Evolutionary conservation across 2,113 vertebrate genomes (phyloP).

Genomic region (Paralichthys olivaceus): DNA sequence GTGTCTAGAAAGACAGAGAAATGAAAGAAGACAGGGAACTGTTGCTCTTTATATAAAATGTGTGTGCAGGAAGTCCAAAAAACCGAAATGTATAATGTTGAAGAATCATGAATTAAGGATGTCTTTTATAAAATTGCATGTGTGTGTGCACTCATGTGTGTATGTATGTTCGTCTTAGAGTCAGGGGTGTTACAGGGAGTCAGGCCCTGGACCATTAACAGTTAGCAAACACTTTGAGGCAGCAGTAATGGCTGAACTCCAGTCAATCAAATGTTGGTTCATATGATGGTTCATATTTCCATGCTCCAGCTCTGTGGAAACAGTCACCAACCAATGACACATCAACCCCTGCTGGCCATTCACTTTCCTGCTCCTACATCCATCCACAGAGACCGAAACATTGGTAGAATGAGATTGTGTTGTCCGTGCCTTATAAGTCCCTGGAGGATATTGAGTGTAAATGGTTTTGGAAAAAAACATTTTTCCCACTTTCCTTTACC

Average conservation of each 20-base stretch:
- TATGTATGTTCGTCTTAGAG: constrained; percentile 7
- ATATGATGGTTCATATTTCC: constrained; percentile 11
- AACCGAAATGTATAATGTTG: background rate
- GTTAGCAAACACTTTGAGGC: constrained; percentile 19
- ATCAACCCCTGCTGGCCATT: constrained; percentile 69
- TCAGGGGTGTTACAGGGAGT: constrained; percentile 6
- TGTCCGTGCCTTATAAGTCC: constrained; percentile 7
- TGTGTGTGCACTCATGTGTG: constrained; percentile 1
- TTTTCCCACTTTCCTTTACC: constrained; percentile 34
- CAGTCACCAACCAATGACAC: constrained; percentile 18
- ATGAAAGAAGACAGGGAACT: background rate
- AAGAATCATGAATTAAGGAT: too few species aligned
- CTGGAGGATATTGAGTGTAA: constrained; percentile 16
- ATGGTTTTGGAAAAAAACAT: background rate
- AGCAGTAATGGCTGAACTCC: background rate
- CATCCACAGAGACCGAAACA: background rate
- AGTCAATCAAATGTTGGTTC: constrained; percentile 11
- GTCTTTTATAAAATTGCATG: too few species aligned
- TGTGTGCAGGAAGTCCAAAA: background rate
- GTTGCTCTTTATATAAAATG: background rate
- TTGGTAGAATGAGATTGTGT: background rate
- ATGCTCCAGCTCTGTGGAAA: background rate
- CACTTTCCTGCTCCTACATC: constrained; percentile 21
- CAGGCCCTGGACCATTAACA: background rate
- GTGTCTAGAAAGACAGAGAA: constrained; percentile 5